Base-by-base conservation (phyloP, 2,113 vertebrate genomes). In the Eupsittula cactorum region DNA sequence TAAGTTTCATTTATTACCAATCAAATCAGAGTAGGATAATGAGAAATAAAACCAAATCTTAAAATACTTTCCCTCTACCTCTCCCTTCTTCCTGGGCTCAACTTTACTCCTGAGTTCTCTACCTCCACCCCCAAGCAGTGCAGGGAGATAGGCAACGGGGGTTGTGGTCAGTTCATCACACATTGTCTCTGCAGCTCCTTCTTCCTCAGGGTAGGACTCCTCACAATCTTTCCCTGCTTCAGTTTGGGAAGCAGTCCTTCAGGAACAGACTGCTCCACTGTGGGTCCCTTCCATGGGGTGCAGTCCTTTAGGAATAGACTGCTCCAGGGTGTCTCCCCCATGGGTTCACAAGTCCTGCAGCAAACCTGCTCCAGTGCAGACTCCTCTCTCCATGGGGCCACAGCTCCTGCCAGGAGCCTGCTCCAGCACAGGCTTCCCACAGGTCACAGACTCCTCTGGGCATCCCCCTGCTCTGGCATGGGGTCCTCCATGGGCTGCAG, bases 171-270 rank as follows among this genome's bases (percentile, higher is more conserved):
- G 21, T 69, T 55, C 69, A 37, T 63, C 35, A 35, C 35, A 33
- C 9, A 17, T 7, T 19, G 10, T 29, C 31, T 20, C 52, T 63
- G 35, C 35, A 16, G 17, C 10, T 18, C 31, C 53, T 63, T 92
- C 5, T 13, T 69, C 18, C 35, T 55, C 47, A 63, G 47, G 18
- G 31, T 31, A 81, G 23, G 41, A 57, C 10, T 17, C 21, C 8
- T 49, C 27, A 63, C 0, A 0, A 35, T 44, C 15, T 55, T 69
- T 27, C 7, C 3, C 9, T 63, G 41, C 15, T 81, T 47, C 62
- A 75, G 62, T 16, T 7, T 28, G 12, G 17, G 10, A 81, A 27
- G 33, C n/a, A 62, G 17, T n/a, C 55, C 68, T 41, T 68, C 18
- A 76, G 6, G 2, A 86, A 35, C 11, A 31, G 53, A 4, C 20